phyloP scores from a whole-genome alignment of 2,888 invertebrate species.

The Cabera pusaria region DNA sequence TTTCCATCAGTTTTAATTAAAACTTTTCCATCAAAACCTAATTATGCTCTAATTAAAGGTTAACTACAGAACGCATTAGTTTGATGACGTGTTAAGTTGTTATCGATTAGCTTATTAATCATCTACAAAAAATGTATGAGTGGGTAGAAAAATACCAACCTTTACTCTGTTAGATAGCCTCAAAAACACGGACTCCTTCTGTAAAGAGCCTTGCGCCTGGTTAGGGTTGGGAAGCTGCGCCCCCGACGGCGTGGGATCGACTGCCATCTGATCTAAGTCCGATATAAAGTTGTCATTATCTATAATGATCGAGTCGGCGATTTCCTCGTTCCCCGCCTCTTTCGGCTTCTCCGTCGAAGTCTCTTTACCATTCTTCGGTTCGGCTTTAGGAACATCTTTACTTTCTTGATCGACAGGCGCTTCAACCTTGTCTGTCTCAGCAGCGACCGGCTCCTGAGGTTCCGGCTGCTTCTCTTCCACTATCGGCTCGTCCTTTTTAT shows the following conservation, averaged over 20 bases:
- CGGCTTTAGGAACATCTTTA: conserved; percentile 46
- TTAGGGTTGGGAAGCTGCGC: conserved; percentile 55
- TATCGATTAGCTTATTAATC: too few relatives aligned
- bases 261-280: conserved; percentile 79
- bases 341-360: conserved; percentile 55
- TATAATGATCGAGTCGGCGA: conserved; percentile 60
- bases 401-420: conserved; percentile 44
- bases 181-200: conserved; percentile 98
- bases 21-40: too few relatives aligned
- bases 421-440: conserved; percentile 53
- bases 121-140: too few relatives aligned
- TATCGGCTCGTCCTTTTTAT: conserved; percentile 51
- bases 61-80: too few relatives aligned
- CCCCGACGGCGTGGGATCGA: conserved; percentile 69
- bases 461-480: conserved; percentile 55
- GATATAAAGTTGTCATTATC: conserved; percentile 79
- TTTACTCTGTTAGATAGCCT: conserved; percentile 97
- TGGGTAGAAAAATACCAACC: conserved; percentile 76
- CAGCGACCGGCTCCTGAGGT: conserved; percentile 38
- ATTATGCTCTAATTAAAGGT: too few relatives aligned
- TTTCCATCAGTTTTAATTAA: too few relatives aligned
- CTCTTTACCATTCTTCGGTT: conserved; percentile 60
- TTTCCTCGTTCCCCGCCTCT: conserved; percentile 56
- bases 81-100: too few relatives aligned
- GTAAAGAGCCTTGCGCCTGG: conserved; percentile 70